Evolutionary conservation across 2,113 vertebrate genomes (phyloP).

Genomic region (Hemiscyllium ocellatum): DNA sequence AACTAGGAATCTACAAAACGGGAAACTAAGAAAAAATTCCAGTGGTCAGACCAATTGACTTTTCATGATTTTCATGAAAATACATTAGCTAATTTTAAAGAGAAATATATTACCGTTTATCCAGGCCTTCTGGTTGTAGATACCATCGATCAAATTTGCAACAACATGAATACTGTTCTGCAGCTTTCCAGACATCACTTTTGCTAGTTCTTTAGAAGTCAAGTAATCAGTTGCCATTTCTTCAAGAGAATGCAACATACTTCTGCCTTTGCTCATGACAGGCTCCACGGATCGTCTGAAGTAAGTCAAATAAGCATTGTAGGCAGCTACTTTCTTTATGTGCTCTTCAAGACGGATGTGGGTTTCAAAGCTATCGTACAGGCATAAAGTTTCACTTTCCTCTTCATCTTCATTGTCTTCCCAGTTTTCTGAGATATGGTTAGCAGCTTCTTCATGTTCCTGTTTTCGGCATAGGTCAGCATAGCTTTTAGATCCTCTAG

Average conservation of each 20-base stretch:
- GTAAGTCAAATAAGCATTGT: conserved; percentile 52
- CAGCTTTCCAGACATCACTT: conserved; percentile 54
- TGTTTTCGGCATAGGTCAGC: conserved; percentile 41
- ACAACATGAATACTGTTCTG: conserved; percentile 57
- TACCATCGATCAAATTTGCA: conserved; percentile 49
- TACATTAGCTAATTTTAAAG: neutral
- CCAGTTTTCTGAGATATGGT: conserved; percentile 42
- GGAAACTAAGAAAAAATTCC: neutral
- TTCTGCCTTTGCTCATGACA: conserved; percentile 47
- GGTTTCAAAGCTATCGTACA: conserved; percentile 46
- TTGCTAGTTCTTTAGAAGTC: conserved; percentile 54
- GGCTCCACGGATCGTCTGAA: conserved; percentile 53
- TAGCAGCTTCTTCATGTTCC: conserved; percentile 41
- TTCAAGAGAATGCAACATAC: conserved; percentile 48
- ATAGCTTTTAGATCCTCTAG: conserved; percentile 46
- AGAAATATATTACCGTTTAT: conserved; percentile 50
- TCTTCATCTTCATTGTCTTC: conserved; percentile 45
- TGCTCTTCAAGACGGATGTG: conserved; percentile 53
- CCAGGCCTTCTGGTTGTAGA: conserved; percentile 64
- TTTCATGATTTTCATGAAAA: neutral
- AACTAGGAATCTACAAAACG: neutral
- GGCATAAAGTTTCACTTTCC: conserved; percentile 31
- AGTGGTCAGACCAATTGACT: neutral
- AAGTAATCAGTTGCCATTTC: conserved; percentile 43
- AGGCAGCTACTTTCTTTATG: conserved; percentile 50